Conservation (phyloP, 2,888 invertebrate species). For the Drosophila kokeensis region DNA sequence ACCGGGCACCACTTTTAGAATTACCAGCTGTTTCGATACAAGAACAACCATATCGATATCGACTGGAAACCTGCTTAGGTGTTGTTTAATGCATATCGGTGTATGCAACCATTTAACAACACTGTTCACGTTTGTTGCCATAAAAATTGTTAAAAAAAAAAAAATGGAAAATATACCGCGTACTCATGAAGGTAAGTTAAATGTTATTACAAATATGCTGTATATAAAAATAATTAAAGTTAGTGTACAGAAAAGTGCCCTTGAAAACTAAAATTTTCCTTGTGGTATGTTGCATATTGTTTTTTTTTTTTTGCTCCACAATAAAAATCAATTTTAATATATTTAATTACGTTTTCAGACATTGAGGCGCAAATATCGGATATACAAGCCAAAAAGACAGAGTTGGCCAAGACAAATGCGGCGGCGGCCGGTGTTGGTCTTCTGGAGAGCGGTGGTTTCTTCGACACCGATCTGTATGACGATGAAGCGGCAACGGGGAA, state of each 20-base stretch:
- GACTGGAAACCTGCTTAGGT: slow-evolving; percentile 6
- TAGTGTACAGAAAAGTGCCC: background rate
- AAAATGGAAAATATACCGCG: slow-evolving; percentile 92
- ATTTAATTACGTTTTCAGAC: slow-evolving; percentile 87
- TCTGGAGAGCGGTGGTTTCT: slow-evolving; percentile 93
- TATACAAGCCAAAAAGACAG: slow-evolving; percentile 94
- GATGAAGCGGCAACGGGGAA: slow-evolving; percentile 87
- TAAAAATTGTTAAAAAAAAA: slow-evolving; percentile 84
- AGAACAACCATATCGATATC: slow-evolving; percentile 3
- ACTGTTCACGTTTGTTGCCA: slow-evolving; percentile 62
- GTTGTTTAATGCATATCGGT: slow-evolving; percentile 7
- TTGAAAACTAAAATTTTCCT: background rate
- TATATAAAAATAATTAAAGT: background rate
- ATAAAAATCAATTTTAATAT: slow-evolving; percentile 58
- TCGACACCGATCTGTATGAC: slow-evolving; percentile 97
- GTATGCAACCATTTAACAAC: slow-evolving; percentile 14
- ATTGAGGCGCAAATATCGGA: slow-evolving; percentile 97
- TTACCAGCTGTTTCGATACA: background rate
- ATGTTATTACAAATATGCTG: background rate
- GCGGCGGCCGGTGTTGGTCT: slow-evolving; percentile 91
- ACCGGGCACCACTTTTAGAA: background rate
- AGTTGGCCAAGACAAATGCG: slow-evolving; percentile 87
- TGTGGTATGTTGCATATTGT: slow-evolving; percentile 9
- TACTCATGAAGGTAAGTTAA: slow-evolving; percentile 91
- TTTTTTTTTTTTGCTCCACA: slow-evolving; percentile 3